Percentiles rank a stretch among this genome's conserved stretches.
Conservation (phyloP, 2,888 invertebrate species). For the Rotaria sp. region DNA sequence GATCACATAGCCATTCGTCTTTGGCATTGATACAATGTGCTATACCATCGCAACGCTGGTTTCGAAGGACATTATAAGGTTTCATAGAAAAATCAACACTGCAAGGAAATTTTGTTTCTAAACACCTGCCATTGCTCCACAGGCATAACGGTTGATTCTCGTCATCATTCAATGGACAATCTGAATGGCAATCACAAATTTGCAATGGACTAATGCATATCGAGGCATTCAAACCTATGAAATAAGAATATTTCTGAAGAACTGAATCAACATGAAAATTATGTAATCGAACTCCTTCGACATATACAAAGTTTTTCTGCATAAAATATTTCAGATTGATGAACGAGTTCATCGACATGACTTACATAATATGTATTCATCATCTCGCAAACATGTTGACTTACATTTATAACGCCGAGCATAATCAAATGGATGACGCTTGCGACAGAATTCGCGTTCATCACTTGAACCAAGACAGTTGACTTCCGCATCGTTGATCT, state of each 20-base stretch:
- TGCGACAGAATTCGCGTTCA: neutral
- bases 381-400: neutral
- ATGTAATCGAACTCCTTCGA: too few species aligned
- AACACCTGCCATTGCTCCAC: neutral
- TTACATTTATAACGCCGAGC: neutral
- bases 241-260: neutral
- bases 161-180: neutral
- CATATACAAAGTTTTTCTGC: too few species aligned
- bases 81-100: too few species aligned
- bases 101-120: too few species aligned
- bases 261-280: too few species aligned
- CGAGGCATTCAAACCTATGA: neutral
- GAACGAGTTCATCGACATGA: too few species aligned
- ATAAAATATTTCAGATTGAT: too few species aligned
- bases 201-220: neutral
- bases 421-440: neutral
- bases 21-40: neutral
- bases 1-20: neutral
- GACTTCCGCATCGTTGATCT: neutral
- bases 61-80: too few species aligned
- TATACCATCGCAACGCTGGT: neutral
- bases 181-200: slow-evolving; percentile 6
- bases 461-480: neutral
- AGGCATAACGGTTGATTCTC: neutral
- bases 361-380: too few species aligned